These are phyloP conservation scores for Salpingus planirostris DNA, from an alignment of 2,888 invertebrate species.

Conservation along the genomic window DNA sequence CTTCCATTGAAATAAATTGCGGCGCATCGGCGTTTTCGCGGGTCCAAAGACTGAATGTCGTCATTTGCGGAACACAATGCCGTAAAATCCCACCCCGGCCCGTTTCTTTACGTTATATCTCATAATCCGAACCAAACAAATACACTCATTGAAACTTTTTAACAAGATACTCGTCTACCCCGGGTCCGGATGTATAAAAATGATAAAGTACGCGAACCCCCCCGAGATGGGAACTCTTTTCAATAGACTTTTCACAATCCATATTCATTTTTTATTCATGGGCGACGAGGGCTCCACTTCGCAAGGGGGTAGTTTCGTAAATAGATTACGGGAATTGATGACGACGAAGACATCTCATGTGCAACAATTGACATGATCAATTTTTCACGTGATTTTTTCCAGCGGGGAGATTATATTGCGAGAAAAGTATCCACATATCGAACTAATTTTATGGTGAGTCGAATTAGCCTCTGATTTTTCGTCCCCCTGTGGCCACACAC, in stretches of 20 bases:
- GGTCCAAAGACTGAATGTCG: too few species aligned
- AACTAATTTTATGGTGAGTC: too few species aligned
- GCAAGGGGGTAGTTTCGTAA: constrained; percentile 11
- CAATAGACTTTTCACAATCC: constrained; percentile 12
- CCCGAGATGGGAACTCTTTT: constrained; percentile 12
- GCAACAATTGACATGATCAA: constrained; percentile 16
- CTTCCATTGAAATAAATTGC: constrained; percentile 23
- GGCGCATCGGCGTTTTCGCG: constrained; percentile 8
- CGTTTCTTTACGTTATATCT: too few species aligned
- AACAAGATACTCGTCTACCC: constrained; percentile 10
- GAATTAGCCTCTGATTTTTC: too few species aligned
- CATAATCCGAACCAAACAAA: constrained; percentile 12
- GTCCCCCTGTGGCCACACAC: too few species aligned
- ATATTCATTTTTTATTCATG: constrained; percentile 18
- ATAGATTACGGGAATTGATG: constrained; percentile 17
- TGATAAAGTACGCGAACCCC: constrained; percentile 12
- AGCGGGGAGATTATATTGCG: constrained; percentile 6
- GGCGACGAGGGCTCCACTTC: constrained; percentile 4
- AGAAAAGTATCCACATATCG: too few species aligned
- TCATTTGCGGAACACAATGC: too few species aligned
- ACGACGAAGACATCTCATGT: constrained; percentile 8
- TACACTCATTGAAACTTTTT: constrained; percentile 13
- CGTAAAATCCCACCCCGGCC: too few species aligned
- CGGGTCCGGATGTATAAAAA: constrained; percentile 8
- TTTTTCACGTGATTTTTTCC: constrained; percentile 7